Conservation (phyloP, 2,888 invertebrate species). For the Cordilura impudica region DNA sequence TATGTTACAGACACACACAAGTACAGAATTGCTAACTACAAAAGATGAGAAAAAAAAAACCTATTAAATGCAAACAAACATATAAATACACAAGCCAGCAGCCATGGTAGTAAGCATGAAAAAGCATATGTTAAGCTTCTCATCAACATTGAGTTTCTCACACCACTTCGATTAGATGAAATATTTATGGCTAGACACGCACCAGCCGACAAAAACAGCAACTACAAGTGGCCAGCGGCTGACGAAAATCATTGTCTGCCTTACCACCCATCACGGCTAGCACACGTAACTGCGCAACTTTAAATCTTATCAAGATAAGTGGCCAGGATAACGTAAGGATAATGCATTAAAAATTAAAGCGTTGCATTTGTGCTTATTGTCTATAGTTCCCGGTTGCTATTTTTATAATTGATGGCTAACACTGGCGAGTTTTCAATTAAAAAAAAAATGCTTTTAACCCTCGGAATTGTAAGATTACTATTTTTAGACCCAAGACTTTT, state of each 20-base stretch:
- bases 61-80: conserved; percentile 53
- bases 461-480: neutral
- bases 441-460: neutral
- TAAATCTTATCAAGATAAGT: conserved; percentile 68
- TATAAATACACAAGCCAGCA: conserved; percentile 12
- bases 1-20: neutral
- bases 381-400: neutral
- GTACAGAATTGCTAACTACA: neutral
- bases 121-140: conserved; percentile 59
- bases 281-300: conserved; percentile 42
- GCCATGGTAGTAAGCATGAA: conserved; percentile 18
- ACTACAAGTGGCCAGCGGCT: conserved; percentile 53
- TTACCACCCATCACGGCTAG: conserved; percentile 9
- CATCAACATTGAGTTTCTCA: conserved; percentile 36
- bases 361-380: conserved; percentile 54
- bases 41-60: conserved; percentile 32
- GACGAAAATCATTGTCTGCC: conserved; percentile 20
- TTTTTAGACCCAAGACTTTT: too few species aligned
- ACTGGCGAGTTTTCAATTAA: neutral
- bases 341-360: conserved; percentile 72
- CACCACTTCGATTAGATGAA: conserved; percentile 30
- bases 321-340: conserved; percentile 66
- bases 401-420: conserved; percentile 34
- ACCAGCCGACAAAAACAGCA: conserved; percentile 38
- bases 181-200: conserved; percentile 51